phyloP scores from a whole-genome alignment of 37 sponge, comb jelly and placozoan genomes.

The Geodia barretti region DNA sequence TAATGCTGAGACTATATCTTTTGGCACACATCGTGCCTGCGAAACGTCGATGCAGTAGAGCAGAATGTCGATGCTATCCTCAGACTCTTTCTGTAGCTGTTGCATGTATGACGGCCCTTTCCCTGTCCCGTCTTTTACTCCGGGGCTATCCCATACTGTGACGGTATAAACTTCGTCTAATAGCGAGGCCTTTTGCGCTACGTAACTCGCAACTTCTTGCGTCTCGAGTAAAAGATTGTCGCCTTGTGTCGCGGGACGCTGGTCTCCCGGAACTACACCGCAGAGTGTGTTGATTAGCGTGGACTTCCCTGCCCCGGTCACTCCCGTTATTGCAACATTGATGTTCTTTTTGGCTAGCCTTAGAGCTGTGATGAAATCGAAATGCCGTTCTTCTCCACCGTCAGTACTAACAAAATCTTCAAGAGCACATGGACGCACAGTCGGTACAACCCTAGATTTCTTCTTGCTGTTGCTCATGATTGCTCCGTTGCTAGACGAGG shows the following conservation, averaged over 20 bases:
- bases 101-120: background rate
- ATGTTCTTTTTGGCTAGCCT: background rate
- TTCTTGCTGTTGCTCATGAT: too few relatives aligned
- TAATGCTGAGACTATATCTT: background rate
- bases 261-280: background rate
- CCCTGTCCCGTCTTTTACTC: constrained; percentile 7
- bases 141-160: constrained; percentile 7
- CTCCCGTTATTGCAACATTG: background rate
- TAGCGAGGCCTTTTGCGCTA: background rate
- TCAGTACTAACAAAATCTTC: too few relatives aligned
- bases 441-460: too few relatives aligned
- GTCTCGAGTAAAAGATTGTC: background rate
- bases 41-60: background rate
- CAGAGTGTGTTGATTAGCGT: constrained; percentile 2
- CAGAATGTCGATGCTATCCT: background rate
- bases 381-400: too few relatives aligned
- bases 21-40: background rate
- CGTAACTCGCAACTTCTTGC: background rate
- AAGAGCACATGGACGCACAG: too few relatives aligned
- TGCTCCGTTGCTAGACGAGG: too few relatives aligned
- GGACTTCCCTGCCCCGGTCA: constrained; percentile 21
- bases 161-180: background rate
- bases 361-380: background rate
- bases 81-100: background rate
- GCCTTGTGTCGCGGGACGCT: background rate